These are phyloP conservation scores for Gasteruption jaculator DNA, from an alignment of 2,888 invertebrate genomes.

Conservation along the genomic window DNA sequence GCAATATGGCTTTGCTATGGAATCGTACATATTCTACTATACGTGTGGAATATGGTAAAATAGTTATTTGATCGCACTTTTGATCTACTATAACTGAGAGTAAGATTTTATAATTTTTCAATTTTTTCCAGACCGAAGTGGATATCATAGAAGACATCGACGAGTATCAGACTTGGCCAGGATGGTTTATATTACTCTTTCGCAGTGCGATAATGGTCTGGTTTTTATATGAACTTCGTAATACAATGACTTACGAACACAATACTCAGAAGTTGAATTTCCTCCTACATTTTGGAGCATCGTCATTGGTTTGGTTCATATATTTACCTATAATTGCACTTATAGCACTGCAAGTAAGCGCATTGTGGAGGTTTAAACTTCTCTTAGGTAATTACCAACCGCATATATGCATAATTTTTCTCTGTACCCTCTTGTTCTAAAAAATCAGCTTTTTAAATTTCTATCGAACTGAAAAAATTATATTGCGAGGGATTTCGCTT, in stretches of 20 bases:
- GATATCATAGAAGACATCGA: slow-evolving; percentile 95
- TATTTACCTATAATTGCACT: slow-evolving; percentile 93
- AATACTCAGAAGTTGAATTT: slow-evolving; percentile 85
- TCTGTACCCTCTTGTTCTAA: not conserved
- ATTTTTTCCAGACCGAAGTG: slow-evolving; percentile 76
- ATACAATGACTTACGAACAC: slow-evolving; percentile 76
- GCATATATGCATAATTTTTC: slow-evolving; percentile 8
- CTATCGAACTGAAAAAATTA: not conserved
- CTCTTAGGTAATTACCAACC: slow-evolving; percentile 68
- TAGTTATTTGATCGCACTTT: slow-evolving; percentile 24
- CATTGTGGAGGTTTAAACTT: slow-evolving; percentile 93
- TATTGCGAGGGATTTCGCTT: no score
- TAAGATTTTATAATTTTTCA: no score
- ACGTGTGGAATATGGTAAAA: slow-evolving; percentile 95
- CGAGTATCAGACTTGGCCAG: slow-evolving; percentile 97
- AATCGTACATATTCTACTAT: slow-evolving; percentile 84
- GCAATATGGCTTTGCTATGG: slow-evolving; percentile 91
- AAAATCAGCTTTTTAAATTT: slow-evolving; percentile 2
- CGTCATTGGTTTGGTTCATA: slow-evolving; percentile 97
- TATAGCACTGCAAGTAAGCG: slow-evolving; percentile 87
- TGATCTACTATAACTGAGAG: slow-evolving; percentile 8
- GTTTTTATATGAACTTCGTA: slow-evolving; percentile 76
- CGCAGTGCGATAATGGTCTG: slow-evolving; percentile 82
- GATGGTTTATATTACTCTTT: slow-evolving; percentile 87
- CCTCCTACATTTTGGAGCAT: slow-evolving; percentile 93